These are phyloP conservation scores for Lepidostoma basale DNA, from an alignment of 1,140 invertebrate genomes.

Conservation along the genomic window DNA sequence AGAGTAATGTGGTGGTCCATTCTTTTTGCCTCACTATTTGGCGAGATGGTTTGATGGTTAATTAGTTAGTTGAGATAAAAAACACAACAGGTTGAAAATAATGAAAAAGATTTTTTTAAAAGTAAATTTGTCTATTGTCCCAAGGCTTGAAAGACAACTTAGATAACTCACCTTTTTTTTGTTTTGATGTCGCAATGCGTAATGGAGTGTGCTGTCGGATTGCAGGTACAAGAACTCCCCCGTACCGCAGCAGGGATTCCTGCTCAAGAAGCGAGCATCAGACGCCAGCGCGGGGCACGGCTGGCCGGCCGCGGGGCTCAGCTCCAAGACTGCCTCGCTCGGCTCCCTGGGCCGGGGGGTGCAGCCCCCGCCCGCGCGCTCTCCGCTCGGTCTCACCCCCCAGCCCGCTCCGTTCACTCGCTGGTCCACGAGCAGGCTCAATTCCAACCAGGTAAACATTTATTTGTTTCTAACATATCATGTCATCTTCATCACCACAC, in stretches of 20 bases:
- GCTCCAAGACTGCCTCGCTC: constrained; percentile 79
- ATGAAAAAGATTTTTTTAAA: too few species aligned
- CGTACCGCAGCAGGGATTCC: constrained; percentile 70
- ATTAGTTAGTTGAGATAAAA: too few species aligned
- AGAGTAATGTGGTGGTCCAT: too few species aligned
- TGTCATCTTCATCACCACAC: background rate
- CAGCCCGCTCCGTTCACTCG: constrained; percentile 68
- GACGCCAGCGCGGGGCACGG: constrained; percentile 65
- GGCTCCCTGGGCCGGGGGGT: constrained; percentile 65
- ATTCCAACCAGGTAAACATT: constrained; percentile 65
- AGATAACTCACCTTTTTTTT: too few species aligned
- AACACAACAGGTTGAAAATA: too few species aligned
- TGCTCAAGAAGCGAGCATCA: constrained; percentile 69
- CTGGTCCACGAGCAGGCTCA: constrained; percentile 85
- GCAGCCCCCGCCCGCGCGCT: constrained; percentile 50
- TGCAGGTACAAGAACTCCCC: constrained; percentile 79
- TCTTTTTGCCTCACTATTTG: too few species aligned
- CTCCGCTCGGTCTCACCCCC: constrained; percentile 55
- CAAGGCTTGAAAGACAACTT: too few species aligned
- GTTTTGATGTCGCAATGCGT: background rate
- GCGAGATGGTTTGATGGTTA: too few species aligned
- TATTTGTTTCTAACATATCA: background rate
- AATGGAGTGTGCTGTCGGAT: constrained; percentile 13
- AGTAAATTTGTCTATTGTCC: too few species aligned
- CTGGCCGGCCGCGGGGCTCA: constrained; percentile 69